Evolutionary conservation across 2,113 vertebrate genomes (phyloP).

Genomic region (Syngnathus floridae): DNA sequence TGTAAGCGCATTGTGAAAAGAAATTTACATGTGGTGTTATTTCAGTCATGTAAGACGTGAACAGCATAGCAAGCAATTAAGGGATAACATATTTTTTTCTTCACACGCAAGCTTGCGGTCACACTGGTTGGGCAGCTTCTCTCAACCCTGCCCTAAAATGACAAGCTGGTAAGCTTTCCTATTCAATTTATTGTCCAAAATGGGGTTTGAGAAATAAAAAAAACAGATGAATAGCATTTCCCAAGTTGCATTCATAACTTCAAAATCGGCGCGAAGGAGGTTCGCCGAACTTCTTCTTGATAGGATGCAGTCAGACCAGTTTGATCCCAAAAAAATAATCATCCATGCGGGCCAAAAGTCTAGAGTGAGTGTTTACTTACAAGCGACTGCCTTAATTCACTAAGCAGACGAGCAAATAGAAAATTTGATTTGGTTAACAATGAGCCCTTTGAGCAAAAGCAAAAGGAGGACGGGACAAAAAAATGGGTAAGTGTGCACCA

Average conservation of each 20-base stretch:
- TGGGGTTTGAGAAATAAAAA: neutral
- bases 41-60: slow-evolving; percentile 7
- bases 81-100: slow-evolving; percentile 33
- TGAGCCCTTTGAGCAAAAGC: slow-evolving; percentile 45
- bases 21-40: neutral
- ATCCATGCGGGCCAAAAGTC: slow-evolving; percentile 30
- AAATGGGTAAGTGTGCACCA: slow-evolving; percentile 17
- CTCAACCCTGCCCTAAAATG: slow-evolving; percentile 39
- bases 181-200: slow-evolving; percentile 18
- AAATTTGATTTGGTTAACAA: slow-evolving; percentile 58
- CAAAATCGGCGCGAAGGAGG: neutral
- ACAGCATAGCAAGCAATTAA: slow-evolving; percentile 3
- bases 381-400: slow-evolving; percentile 45
- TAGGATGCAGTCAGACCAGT: neutral
- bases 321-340: slow-evolving; percentile 24
- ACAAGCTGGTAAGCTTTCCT: slow-evolving; percentile 42
- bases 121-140: slow-evolving; percentile 69
- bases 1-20: neutral
- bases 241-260: too few relatives aligned
- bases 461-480: slow-evolving; percentile 11
- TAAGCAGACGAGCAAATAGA: slow-evolving; percentile 36
- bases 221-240: too few relatives aligned
- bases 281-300: too few relatives aligned
- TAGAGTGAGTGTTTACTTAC: slow-evolving; percentile 51
- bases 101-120: slow-evolving; percentile 62